Evolutionary conservation across 2,888 invertebrate genomes (phyloP).

Genomic region (Ametastegia equiseti): DNA sequence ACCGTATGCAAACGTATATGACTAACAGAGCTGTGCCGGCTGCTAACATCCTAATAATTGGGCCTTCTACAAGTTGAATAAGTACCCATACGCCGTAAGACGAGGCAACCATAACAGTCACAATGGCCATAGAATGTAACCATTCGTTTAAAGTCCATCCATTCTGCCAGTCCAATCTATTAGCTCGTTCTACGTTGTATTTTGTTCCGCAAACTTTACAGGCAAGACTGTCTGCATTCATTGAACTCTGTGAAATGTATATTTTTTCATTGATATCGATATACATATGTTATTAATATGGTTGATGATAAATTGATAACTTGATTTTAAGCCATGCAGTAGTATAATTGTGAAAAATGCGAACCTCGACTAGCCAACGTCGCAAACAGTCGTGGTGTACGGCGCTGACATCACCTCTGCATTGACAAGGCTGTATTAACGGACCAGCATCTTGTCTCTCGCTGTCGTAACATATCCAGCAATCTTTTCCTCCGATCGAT

Average conservation of each 20-base stretch:
- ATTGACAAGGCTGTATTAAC: slow-evolving; percentile 92
- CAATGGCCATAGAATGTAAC: slow-evolving; percentile 88
- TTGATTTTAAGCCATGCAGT: too few species aligned
- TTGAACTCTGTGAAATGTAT: slow-evolving; percentile 81
- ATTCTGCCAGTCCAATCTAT: slow-evolving; percentile 89
- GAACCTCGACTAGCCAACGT: slow-evolving; percentile 92
- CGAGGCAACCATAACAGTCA: slow-evolving; percentile 87
- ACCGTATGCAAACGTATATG: slow-evolving; percentile 91
- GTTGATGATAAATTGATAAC: too few species aligned
- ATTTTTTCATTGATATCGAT: too few species aligned
- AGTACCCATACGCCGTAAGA: slow-evolving; percentile 88
- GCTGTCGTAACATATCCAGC: slow-evolving; percentile 96
- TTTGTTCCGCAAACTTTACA: slow-evolving; percentile 93
- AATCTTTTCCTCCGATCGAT: slow-evolving; percentile 83
- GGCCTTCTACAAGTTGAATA: slow-evolving; percentile 87
- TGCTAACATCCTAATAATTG: slow-evolving; percentile 87
- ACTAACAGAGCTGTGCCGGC: slow-evolving; percentile 90
- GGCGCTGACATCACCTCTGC: slow-evolving; percentile 94
- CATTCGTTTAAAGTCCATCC: slow-evolving; percentile 91
- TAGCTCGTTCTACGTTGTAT: slow-evolving; percentile 88
- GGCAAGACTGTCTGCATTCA: slow-evolving; percentile 82
- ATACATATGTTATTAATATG: too few species aligned
- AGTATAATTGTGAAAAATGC: not conserved
- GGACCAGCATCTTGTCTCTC: slow-evolving; percentile 86
- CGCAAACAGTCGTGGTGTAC: slow-evolving; percentile 95